Base-by-base conservation (phyloP, 2,888 invertebrate species). In the Calliscelio sp. region DNA sequence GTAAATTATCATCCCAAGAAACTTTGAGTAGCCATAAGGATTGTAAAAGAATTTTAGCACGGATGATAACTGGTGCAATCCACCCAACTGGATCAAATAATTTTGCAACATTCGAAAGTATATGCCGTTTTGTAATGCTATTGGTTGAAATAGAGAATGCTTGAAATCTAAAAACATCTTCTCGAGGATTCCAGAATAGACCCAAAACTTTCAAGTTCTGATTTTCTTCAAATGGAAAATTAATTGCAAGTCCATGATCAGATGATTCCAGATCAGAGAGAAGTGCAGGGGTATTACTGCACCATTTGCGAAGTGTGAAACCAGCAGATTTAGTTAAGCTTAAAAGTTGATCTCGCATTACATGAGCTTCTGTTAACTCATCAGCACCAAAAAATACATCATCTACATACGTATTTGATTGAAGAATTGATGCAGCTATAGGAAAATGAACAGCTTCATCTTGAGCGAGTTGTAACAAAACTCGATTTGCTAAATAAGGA, bases 301-400 rank as follows among this genome's bases (percentile, higher is more conserved):
- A 74, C 68, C 68, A 74, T 53, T 81, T 74, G 8, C 61, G 73
- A n/a, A 59, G 51, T 2, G 11, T 38, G 6, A 74, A 51, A 10
- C 70, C 55, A 16, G 59, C 55, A 1, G 75, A 38, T 4, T 53
- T 32, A 0, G 55, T 44, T 24, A 81, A 11, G 14, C 51, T 32
- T 14, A 75, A 18, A 35, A 74, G n/a, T 49, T 81, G 22, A 70
- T 81, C 55, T 25, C 81, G 44, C 10, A 61, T 28, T 0, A 16
- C 10, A 8, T 14, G 32, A 32, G 59, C 49, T 5, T n/a, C 11
- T 2, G 14, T 14, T 46, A 49, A 16, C 46, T 75, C 38, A 2
- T 65, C n/a, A 22, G 41, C 41, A n/a, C 81, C 81, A 18, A 68
- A 71, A 10, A 71, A 78, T 1, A 28, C 20, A 20, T 84, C 73